Evolutionary conservation across 2,113 vertebrate genomes (phyloP).

Genomic region (Aleadryas rufinucha): DNA sequence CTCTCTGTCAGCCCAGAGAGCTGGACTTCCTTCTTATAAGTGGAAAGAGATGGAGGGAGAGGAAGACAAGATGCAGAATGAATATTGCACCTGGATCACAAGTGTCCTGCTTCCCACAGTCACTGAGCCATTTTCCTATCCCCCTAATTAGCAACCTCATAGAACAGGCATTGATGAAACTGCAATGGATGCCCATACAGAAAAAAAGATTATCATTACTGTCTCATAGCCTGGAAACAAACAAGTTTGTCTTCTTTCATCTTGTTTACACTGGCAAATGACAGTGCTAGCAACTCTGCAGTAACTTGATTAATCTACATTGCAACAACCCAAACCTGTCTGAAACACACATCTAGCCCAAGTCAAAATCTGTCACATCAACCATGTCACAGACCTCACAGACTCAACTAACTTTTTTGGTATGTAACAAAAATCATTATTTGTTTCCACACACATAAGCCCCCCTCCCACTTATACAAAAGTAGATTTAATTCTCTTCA

Average conservation of each 20-base stretch:
- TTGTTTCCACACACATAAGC: background rate
- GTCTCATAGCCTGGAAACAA: background rate
- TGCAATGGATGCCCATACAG: background rate
- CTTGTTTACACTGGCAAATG: background rate
- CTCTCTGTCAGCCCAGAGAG: background rate
- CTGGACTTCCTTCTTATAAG: background rate
- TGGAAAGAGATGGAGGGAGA: background rate
- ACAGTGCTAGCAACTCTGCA: background rate
- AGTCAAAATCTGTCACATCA: background rate
- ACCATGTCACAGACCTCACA: background rate
- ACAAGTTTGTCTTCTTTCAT: background rate
- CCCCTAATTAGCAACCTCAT: background rate
- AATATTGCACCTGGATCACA: accelerated
- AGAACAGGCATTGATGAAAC: background rate
- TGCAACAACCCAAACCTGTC: background rate
- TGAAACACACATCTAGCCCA: background rate
- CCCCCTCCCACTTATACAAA: background rate
- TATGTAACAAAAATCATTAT: background rate
- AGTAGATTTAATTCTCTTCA: background rate
- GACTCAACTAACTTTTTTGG: background rate
- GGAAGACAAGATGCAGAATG: background rate
- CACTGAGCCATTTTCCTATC: background rate
- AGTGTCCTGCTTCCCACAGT: background rate
- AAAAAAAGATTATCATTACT: background rate
- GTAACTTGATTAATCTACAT: accelerated